Evolutionary conservation across 2,888 invertebrate genomes (phyloP), one percentile per base, ranked within the genome.

Genomic region (Balanococcus diminutus): DNA sequence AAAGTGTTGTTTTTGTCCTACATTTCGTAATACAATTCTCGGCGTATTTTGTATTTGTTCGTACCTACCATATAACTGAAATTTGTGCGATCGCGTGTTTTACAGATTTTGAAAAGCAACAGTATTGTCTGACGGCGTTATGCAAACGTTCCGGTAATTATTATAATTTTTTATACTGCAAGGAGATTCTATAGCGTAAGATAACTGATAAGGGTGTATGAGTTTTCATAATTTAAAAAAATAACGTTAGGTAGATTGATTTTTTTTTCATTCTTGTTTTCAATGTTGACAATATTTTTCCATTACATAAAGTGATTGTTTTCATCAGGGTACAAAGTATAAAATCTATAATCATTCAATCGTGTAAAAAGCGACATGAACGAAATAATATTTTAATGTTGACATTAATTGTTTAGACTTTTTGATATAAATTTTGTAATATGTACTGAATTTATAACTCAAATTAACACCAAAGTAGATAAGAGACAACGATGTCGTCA

Each of bases 81-180:
- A 67, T n/a, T n/a, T 28, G 61, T 22, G 28, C 11, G 1, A 67
- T 67, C 14, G 61, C 61, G 61, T 67, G 28, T 82, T 81, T 81
- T 82, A 19, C 82, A 46, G 46, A 51, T 32, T 36, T 22, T 25
- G 28, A 51, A 14, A 46, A 83, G 46, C 82, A 82, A 61, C 25
- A 56, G 28, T 83, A 83, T 56, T 83, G 83, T 83, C 28, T 19
- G 25, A 56, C 51, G n/a, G n/a, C 31, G 61, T 56, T 25, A 19
- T 83, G 83, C 61, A 51, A 61, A 56, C 83, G 83, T 28, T 83
- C 81, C 19, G 81, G 81, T 81, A 81, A 81, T 46, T 39, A 81
- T 25, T 81, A 36, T 28, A 19, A 79, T 75, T 75, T 56, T 56
- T 42, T 42, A 42, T 14, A 36, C 36, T 11, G 42, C n/a, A 42